These are phyloP conservation scores for Teleogryllus oceanicus DNA, from an alignment of 2,888 invertebrate species.

Conservation along the genomic window DNA sequence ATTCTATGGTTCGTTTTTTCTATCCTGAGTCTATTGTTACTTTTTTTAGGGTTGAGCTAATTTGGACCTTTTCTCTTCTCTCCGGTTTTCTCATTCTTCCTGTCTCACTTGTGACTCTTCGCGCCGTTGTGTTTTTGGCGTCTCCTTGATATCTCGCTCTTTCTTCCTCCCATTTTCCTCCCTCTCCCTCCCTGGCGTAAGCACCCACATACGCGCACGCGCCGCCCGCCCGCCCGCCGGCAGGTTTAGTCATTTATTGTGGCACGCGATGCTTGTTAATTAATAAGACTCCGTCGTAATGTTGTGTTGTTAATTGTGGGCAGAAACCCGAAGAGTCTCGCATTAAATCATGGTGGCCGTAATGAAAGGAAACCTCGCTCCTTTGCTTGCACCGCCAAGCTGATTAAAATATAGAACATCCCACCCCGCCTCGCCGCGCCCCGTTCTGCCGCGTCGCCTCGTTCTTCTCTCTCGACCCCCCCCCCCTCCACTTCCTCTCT, in stretches of 20 bases:
- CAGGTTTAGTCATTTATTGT: background rate
- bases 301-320: background rate
- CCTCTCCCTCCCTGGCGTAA: background rate
- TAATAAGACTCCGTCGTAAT: constrained; percentile 21
- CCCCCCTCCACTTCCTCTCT: background rate
- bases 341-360: background rate
- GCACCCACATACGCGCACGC: background rate
- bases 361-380: constrained; percentile 21
- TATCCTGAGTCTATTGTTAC: too few relatives aligned
- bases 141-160: too few relatives aligned
- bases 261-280: constrained; percentile 21
- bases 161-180: too few relatives aligned
- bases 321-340: constrained; percentile 21
- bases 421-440: background rate
- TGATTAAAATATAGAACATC: constrained; percentile 4
- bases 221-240: too few relatives aligned
- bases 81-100: too few relatives aligned
- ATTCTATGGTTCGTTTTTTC: too few relatives aligned
- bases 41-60: too few relatives aligned
- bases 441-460: too few relatives aligned
- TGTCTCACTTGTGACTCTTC: too few relatives aligned
- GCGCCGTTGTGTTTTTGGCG: too few relatives aligned
- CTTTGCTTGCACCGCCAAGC: background rate
- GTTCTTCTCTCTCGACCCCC: too few relatives aligned
- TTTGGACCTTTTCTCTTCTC: too few relatives aligned